These are phyloP conservation scores for Sinohyriopsis cumingii DNA, from an alignment of 2,888 invertebrate species.

Conservation along the genomic window DNA sequence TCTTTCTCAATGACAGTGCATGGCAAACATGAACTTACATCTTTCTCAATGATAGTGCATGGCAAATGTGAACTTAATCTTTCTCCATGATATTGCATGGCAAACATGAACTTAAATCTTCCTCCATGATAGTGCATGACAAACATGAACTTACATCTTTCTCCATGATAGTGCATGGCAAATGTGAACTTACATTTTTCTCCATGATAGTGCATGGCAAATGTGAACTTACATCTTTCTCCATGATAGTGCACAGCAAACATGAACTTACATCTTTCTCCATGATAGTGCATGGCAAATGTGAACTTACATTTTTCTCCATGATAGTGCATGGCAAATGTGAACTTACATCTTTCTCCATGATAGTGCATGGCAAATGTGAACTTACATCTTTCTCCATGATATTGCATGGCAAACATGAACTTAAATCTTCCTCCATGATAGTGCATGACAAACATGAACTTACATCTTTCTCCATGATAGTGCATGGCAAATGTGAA, in stretches of 20 bases:
- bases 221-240: constrained; percentile 83
- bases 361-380: constrained; percentile 85
- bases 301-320: constrained; percentile 86
- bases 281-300: constrained; percentile 87
- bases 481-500: constrained; percentile 80
- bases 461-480: constrained; percentile 93
- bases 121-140: constrained; percentile 95
- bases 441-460: constrained; percentile 83
- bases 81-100: constrained; percentile 97
- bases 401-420: constrained; percentile 83
- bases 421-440: constrained; percentile 91
- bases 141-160: constrained; percentile 81
- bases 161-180: constrained; percentile 93
- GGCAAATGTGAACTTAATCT: constrained; percentile 76
- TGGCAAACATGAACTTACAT: constrained; percentile 73
- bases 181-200: constrained; percentile 81
- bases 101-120: constrained; percentile 78
- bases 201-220: constrained; percentile 93
- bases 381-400: constrained; percentile 91
- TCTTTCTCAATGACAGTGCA: constrained; percentile 99
- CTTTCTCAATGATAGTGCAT: constrained; percentile 99
- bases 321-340: constrained; percentile 87
- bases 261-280: constrained; percentile 86
- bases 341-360: constrained; percentile 88
- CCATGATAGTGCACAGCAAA: constrained; percentile 90